Conservation (phyloP, 2,888 invertebrate species). For the Eilema depressum region DNA sequence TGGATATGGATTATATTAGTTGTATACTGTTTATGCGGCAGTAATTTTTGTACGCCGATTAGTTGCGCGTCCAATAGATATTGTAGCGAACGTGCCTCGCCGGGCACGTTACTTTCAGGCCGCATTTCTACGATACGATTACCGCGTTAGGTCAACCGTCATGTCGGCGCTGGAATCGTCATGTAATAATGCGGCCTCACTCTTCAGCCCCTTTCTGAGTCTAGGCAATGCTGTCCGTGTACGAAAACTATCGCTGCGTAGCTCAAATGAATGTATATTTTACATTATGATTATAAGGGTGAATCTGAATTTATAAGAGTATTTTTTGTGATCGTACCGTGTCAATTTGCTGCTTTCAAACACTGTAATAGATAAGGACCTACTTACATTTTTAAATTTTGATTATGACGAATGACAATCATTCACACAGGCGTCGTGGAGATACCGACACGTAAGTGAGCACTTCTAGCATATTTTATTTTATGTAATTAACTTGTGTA, state of each 20-base stretch:
- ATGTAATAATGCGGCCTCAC: neutral
- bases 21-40: constrained; percentile 57
- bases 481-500: constrained; percentile 45
- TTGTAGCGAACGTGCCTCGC: constrained; percentile 1
- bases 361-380: constrained; percentile 70
- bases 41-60: constrained; percentile 50
- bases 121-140: neutral
- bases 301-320: constrained; percentile 81
- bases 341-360: constrained; percentile 72
- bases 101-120: constrained; percentile 7
- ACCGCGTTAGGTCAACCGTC: neutral
- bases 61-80: constrained; percentile 12
- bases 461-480: constrained; percentile 47
- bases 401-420: constrained; percentile 9
- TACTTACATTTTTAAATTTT: constrained; percentile 21
- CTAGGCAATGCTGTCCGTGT: constrained; percentile 37
- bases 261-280: constrained; percentile 77
- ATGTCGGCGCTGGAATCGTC: neutral
- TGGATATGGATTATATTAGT: constrained; percentile 73
- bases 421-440: constrained; percentile 35
- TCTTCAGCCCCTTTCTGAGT: constrained; percentile 6
- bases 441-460: constrained; percentile 39
- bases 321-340: constrained; percentile 71
- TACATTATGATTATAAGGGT: constrained; percentile 69
- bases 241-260: constrained; percentile 67